Conservation (phyloP, 2,797 vertebrate genomes). For the Takifugu ocellatus region DNA sequence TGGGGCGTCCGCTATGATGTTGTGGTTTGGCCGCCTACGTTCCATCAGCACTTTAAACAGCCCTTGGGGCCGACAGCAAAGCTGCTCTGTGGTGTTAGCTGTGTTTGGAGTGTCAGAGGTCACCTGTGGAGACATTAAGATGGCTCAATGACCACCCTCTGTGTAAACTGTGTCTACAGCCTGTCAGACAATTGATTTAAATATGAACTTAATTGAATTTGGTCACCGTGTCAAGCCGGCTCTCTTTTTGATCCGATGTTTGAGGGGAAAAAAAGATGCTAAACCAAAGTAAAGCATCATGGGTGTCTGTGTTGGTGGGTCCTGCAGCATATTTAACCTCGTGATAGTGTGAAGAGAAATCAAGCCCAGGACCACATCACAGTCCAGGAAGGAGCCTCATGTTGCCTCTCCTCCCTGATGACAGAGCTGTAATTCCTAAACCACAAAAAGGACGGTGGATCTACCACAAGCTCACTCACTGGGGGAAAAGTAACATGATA, state of each 20-base stretch:
- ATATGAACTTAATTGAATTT: constrained; percentile 22
- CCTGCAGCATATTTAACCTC: constrained; percentile 1
- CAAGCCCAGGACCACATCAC: constrained; percentile 35
- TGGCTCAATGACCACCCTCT: constrained; percentile 6
- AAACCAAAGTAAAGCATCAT: too few relatives aligned
- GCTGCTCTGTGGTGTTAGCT: constrained; percentile 19
- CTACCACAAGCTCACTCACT: constrained; percentile 28
- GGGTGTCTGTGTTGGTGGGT: background rate
- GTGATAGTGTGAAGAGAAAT: constrained; percentile 19
- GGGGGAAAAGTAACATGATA: constrained; percentile 22
- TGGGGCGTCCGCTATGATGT: constrained; percentile 36
- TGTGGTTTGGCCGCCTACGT: constrained; percentile 24
- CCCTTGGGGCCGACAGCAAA: constrained; percentile 43
- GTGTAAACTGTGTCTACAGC: constrained; percentile 1
- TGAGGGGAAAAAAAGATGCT: too few relatives aligned
- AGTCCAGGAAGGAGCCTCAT: constrained; percentile 41
- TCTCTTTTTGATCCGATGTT: background rate
- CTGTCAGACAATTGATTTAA: constrained; percentile 11
- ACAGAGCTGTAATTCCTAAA: constrained; percentile 35
- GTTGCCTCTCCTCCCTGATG: constrained; percentile 8
- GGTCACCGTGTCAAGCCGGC: constrained; percentile 2
- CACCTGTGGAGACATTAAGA: constrained; percentile 14
- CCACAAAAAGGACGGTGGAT: constrained; percentile 36
- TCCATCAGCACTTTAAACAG: constrained; percentile 52
- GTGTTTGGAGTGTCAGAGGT: constrained; percentile 27